Conservation (phyloP, 2,888 invertebrate species). For the Spilarctia lutea region DNA sequence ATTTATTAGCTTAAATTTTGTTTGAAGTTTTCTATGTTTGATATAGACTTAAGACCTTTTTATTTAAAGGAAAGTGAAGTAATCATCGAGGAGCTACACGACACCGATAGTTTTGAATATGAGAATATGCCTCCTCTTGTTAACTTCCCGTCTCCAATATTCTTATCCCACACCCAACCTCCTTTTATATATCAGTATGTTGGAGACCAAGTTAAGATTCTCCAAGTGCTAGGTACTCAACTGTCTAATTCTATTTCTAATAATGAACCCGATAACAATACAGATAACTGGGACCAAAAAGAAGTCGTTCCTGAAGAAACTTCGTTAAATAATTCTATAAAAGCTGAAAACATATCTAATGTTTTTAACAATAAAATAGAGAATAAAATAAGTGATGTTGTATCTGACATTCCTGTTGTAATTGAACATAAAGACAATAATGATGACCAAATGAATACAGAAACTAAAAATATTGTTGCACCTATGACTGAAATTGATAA, state of each 20-base stretch:
- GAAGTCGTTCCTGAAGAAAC: conserved; percentile 50
- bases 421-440: conserved; percentile 41
- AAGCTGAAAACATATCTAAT: conserved; percentile 33
- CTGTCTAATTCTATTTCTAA: conserved; percentile 66
- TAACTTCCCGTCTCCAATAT: conserved; percentile 71
- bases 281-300: conserved; percentile 67
- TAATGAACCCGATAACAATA: conserved; percentile 60
- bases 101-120: conserved; percentile 80
- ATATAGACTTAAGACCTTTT: conserved; percentile 81
- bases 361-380: conserved; percentile 27
- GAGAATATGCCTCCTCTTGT: conserved; percentile 81
- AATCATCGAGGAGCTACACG: conserved; percentile 83
- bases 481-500: conserved; percentile 28
- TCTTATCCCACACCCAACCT: conserved; percentile 78
- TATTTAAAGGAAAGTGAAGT: conserved; percentile 86
- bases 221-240: conserved; percentile 78
- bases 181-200: conserved; percentile 81
- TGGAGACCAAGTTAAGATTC: conserved; percentile 78
- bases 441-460: conserved; percentile 32
- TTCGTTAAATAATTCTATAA: conserved; percentile 44
- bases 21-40: conserved; percentile 62
- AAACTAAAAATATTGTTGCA: conserved; percentile 33
- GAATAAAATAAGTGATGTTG: conserved; percentile 30
- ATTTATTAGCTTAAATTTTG: conserved; percentile 72
- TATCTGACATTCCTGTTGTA: conserved; percentile 38